These are phyloP conservation scores for Rhea americana DNA, from an alignment of 2,113 vertebrate genomes.

Conservation along the genomic window DNA sequence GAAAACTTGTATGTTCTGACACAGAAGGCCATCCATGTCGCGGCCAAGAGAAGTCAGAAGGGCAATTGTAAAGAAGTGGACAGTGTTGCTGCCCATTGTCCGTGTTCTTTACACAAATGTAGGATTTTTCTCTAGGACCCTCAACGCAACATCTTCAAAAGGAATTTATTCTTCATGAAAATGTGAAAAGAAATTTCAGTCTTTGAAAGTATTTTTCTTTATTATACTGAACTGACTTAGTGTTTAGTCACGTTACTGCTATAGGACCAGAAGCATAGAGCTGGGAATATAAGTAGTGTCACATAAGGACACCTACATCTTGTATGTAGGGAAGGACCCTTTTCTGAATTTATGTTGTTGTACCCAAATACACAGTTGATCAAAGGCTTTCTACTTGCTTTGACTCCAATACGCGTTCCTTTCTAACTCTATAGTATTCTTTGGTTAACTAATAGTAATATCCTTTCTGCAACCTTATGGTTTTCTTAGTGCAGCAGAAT, in stretches of 20 bases:
- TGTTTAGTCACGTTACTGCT: not conserved
- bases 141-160: not conserved
- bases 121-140: constrained; percentile 7
- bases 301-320: not conserved
- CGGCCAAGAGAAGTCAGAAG: not conserved
- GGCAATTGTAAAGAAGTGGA: not conserved
- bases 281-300: not conserved
- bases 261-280: not conserved
- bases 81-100: not conserved
- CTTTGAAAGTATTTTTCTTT: not conserved
- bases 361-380: not conserved
- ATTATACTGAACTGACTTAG: not conserved
- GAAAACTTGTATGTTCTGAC: not conserved
- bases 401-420: rapidly evolving
- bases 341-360: not conserved
- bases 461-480: not conserved
- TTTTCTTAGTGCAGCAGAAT: not conserved
- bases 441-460: not conserved
- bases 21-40: not conserved
- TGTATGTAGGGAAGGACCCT: not conserved
- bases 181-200: not conserved
- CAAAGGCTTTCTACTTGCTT: not conserved
- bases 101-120: not conserved
- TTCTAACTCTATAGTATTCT: not conserved
- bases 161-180: not conserved